Conservation (phyloP, 2,113 vertebrate genomes). For the Ahaetulla prasina region DNA sequence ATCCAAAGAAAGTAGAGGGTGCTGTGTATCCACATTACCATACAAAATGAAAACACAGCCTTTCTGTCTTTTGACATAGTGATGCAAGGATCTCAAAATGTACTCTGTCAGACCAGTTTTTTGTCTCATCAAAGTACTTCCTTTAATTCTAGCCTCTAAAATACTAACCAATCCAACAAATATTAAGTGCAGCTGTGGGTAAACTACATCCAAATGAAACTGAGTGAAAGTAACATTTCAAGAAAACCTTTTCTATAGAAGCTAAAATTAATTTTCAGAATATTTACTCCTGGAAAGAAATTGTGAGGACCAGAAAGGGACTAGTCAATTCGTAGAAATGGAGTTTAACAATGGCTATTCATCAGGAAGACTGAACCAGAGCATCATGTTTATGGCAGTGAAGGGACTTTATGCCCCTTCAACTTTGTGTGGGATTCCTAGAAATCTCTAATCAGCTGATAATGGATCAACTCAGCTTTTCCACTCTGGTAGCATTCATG, state of each 20-base stretch:
- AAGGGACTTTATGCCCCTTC: neutral
- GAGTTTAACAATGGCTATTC: neutral
- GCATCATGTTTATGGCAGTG: neutral
- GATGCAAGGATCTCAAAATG: slow-evolving; percentile 26
- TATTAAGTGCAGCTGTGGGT: neutral
- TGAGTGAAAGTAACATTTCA: neutral
- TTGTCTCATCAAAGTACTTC: neutral
- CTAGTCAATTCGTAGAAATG: neutral
- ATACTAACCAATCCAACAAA: neutral
- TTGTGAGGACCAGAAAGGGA: neutral
- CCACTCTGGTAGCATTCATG: neutral
- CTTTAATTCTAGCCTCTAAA: neutral
- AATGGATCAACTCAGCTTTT: neutral
- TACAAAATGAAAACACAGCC: slow-evolving; percentile 27
- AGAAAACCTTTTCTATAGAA: neutral
- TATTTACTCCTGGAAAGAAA: neutral
- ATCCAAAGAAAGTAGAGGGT: slow-evolving; percentile 83
- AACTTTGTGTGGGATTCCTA: neutral
- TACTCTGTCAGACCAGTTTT: neutral
- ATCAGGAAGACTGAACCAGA: neutral
- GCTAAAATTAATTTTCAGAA: neutral
- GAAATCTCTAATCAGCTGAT: neutral
- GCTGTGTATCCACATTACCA: slow-evolving; percentile 78
- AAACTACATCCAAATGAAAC: neutral
- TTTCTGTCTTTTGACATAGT: slow-evolving; percentile 30